Percentiles rank a stretch among this genome's conserved stretches.
Conservation (phyloP, 1,140 invertebrate genomes). For the Zophobas atratus region DNA sequence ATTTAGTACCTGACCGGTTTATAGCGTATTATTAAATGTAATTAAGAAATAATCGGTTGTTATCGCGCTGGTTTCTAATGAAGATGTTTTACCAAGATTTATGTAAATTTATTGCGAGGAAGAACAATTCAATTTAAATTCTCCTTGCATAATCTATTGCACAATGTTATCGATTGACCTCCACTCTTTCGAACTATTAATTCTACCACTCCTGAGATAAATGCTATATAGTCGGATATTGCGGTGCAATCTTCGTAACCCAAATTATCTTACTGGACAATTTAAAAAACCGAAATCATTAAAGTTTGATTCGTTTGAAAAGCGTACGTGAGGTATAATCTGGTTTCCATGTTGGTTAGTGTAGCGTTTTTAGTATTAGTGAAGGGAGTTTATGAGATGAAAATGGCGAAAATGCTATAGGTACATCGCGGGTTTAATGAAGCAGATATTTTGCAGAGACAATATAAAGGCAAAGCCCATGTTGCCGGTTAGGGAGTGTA, state of each 20-base stretch:
- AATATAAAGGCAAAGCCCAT: constrained; percentile 31
- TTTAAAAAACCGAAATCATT: no score
- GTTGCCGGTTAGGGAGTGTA: constrained; percentile 59
- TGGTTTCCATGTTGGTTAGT: no score
- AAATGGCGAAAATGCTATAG: background rate
- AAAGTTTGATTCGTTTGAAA: no score
- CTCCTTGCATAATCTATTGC: constrained; percentile 12
- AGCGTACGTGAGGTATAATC: no score
- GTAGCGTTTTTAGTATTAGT: background rate
- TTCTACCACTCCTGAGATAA: background rate
- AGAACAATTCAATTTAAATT: constrained; percentile 26
- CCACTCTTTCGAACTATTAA: constrained; percentile 7
- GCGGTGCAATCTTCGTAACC: background rate
- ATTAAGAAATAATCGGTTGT: no score
- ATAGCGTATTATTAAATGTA: no score
- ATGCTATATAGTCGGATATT: background rate
- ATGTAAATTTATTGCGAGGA: constrained; percentile 4
- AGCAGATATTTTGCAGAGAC: constrained; percentile 27
- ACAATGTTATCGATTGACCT: constrained; percentile 15
- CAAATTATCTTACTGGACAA: background rate
- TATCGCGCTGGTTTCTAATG: background rate
- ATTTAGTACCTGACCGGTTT: no score
- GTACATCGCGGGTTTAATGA: constrained; percentile 30
- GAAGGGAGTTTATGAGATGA: constrained; percentile 8
- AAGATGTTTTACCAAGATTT: constrained; percentile 10